Base-by-base conservation (phyloP, 1,140 invertebrate genomes). In the Nephotettix cincticeps region DNA sequence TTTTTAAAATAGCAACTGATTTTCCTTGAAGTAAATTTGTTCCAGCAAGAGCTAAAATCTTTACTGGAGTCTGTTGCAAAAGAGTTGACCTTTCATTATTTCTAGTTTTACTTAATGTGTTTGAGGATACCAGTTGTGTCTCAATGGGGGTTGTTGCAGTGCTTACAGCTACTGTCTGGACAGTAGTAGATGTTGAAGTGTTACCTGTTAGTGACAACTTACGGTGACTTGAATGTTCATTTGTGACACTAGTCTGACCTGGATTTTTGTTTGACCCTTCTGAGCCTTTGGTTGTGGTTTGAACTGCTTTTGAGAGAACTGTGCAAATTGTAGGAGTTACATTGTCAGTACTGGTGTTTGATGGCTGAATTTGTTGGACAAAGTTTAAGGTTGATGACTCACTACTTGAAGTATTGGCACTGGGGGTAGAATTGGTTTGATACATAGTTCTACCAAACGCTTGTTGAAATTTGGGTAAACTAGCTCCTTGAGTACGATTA, bases 381-480 rank as follows among this genome's bases (percentile, higher is more conserved):
- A 72, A 66, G 70, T 40, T 72, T 21, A 65, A 65, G 1, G 32
- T 1, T 21, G 47, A 21, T 13, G 47, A 36, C 25, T 40, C 23
- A 9, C 54, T 69, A 47, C 64, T 70, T 36, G 61, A 0, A 32
- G 63, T 61, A 29, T 40, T 72, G 19, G 27, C 43, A 9, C 9
- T 27, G 9, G 56, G n/a, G 32, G 28, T 66, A 54, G 75, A 54
- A 14, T 56, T 68, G 45, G 29, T 71, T 67, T 76, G 76, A 72
- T 76, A 77, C 45, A 84, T 83, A 1, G 82, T 83, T 79, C 91
- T 91, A 4, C 90, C 89, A 78, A 93, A 93, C 1, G 89, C 91
- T 79, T 92, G 90, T 76, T 91, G 90, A 78, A 93, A 93, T 79
- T 92, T 91, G 1, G 91, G 91, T 71, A 93, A 78, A 63, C 75